A percentile compares a stretch with the other conserved stretches of the same genome.
Conservation (phyloP, 2,797 vertebrate genomes). For the Neopelma chrysocephalum region DNA sequence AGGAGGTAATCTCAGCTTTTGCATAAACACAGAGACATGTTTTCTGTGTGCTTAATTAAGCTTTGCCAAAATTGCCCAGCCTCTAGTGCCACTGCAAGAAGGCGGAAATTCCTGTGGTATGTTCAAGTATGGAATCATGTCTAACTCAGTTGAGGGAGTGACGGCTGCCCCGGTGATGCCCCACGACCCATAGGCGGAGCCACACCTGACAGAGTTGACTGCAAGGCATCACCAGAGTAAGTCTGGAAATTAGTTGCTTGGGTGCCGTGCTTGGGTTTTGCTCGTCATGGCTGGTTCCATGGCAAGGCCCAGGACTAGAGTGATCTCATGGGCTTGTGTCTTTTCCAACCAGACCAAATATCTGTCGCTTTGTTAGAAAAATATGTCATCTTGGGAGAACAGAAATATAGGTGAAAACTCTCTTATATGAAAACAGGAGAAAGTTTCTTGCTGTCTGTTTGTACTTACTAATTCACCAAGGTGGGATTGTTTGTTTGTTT, state of each 20-base stretch:
- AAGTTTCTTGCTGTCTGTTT: background rate
- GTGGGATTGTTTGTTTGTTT: background rate
- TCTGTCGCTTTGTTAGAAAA: background rate
- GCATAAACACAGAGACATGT: background rate
- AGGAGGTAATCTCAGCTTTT: background rate
- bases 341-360: background rate
- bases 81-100: background rate
- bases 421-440: background rate
- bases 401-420: background rate
- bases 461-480: background rate
- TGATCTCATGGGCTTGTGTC: background rate
- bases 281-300: accelerated
- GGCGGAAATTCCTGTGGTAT: background rate
- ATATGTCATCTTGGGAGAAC: background rate
- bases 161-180: background rate
- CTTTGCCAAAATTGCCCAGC: background rate
- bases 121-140: background rate
- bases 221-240: too few relatives aligned
- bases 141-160: background rate
- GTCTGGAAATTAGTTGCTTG: background rate
- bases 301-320: background rate
- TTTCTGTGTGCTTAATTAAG: background rate
- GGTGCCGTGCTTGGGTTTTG: background rate
- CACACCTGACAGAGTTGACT: background rate
- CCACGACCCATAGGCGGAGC: background rate